Evolutionary conservation across 2,113 vertebrate genomes (phyloP).

Genomic region (Clinocottus analis): DNA sequence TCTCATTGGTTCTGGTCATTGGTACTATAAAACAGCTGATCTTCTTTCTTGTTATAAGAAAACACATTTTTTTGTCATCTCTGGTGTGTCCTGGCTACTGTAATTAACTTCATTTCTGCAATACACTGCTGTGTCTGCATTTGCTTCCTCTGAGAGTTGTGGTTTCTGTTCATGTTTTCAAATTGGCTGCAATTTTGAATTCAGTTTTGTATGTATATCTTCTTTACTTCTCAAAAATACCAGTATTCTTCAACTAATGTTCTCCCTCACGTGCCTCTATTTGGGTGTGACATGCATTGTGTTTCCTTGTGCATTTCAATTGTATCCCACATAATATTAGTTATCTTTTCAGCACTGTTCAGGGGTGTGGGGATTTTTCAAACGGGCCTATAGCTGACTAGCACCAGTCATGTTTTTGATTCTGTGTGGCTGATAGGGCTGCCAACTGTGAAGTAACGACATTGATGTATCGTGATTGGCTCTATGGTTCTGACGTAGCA

Average conservation of each 20-base stretch:
- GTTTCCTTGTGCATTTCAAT: background rate
- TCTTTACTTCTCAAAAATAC: background rate
- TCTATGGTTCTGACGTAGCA: background rate
- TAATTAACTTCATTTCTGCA: background rate
- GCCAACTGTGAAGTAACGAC: background rate
- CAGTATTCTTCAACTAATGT: background rate
- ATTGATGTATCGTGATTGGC: conserved; percentile 59
- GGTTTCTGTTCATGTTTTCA: background rate
- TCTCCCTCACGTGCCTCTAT: no score
- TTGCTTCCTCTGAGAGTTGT: background rate
- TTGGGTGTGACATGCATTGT: background rate
- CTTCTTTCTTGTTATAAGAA: background rate
- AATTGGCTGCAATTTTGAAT: background rate
- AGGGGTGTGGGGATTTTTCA: conserved; percentile 77
- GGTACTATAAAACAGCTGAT: background rate
- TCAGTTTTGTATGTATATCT: background rate
- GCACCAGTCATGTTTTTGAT: conserved; percentile 41
- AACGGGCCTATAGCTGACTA: conserved; percentile 76
- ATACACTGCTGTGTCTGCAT: background rate
- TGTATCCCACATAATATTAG: background rate
- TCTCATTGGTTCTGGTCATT: background rate
- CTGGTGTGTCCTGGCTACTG: background rate
- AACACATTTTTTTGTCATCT: background rate
- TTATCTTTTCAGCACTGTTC: conserved; percentile 22
- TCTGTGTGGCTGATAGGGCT: conserved; percentile 42